A percentile compares a stretch with the other conserved stretches of the same genome.
Evolutionary conservation across 2,888 invertebrate species (phyloP).

Genomic region (Heliconius ethilla): DNA sequence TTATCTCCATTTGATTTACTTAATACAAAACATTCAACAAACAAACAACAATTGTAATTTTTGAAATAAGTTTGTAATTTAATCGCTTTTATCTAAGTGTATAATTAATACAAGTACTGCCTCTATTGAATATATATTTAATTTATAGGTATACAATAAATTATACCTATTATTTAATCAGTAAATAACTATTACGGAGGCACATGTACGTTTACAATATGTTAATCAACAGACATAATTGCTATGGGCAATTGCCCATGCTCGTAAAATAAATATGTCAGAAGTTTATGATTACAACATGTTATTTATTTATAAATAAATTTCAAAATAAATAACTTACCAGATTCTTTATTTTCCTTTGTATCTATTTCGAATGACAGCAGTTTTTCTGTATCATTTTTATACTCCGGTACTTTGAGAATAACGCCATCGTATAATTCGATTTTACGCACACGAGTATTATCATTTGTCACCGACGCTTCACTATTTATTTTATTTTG

Average conservation of each 20-base stretch:
- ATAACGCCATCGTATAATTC: conserved; percentile 68
- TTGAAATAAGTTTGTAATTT: no score
- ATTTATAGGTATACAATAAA: no score
- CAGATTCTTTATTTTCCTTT: conserved; percentile 55
- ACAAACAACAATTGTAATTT: no score
- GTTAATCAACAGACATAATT: background rate
- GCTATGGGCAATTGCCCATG: background rate
- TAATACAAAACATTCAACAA: no score
- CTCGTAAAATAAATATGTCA: background rate
- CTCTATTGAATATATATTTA: no score
- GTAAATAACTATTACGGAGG: no score
- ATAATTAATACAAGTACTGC: no score
- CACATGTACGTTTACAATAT: background rate
- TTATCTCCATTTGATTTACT: no score
- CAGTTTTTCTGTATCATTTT: conserved; percentile 56
- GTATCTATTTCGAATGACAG: conserved; percentile 68
- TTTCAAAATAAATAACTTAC: conserved; percentile 50
- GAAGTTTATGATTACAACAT: background rate
- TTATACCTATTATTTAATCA: no score
- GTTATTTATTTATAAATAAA: background rate
- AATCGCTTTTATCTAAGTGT: no score
- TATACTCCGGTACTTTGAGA: conserved; percentile 60
- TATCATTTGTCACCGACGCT: conserved; percentile 5
- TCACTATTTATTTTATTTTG: conserved; percentile 3
- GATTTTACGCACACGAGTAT: conserved; percentile 50